These are phyloP conservation scores for Chitala chitala DNA, from an alignment of 2,113 vertebrate genomes.

Conservation along the genomic window DNA sequence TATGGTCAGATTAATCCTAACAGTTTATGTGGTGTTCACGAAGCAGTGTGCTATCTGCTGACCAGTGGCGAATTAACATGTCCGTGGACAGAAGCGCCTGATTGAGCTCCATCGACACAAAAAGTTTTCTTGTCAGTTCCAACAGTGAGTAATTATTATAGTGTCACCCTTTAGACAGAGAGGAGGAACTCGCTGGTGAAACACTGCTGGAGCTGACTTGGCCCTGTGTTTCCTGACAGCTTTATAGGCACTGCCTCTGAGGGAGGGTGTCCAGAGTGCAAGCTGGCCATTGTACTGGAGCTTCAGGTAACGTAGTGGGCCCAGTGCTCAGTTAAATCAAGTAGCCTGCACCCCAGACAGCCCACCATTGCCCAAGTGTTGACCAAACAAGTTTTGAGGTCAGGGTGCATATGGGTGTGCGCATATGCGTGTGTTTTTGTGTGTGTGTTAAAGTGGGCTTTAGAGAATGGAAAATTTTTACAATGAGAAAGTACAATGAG, in stretches of 20 bases:
- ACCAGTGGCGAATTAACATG: background rate
- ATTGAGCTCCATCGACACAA: no score
- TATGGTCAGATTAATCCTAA: no score
- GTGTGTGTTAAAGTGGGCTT: conserved; percentile 15
- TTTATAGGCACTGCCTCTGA: conserved; percentile 72
- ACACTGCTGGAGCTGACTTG: conserved; percentile 64
- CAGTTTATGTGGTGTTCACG: no score
- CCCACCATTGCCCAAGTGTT: no score
- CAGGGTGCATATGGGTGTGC: conserved; percentile 27
- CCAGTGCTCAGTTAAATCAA: conserved; percentile 76
- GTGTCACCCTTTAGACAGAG: conserved; percentile 47
- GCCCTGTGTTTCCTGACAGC: conserved; percentile 76
- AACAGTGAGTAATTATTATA: conserved; percentile 28
- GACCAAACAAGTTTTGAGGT: no score
- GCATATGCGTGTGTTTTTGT: conserved; percentile 37
- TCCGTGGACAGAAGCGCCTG: background rate
- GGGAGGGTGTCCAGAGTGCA: conserved; percentile 74
- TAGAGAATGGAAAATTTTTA: background rate
- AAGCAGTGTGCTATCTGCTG: background rate
- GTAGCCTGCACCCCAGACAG: conserved; percentile 71
- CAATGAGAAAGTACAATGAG: background rate
- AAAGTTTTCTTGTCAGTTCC: conserved; percentile 23
- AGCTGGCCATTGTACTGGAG: conserved; percentile 73
- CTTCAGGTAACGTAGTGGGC: conserved; percentile 80
- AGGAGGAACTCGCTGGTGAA: conserved; percentile 61